These are phyloP conservation scores for Colistium nudipinnis DNA, from an alignment of 2,113 vertebrate genomes.

Conservation along the genomic window DNA sequence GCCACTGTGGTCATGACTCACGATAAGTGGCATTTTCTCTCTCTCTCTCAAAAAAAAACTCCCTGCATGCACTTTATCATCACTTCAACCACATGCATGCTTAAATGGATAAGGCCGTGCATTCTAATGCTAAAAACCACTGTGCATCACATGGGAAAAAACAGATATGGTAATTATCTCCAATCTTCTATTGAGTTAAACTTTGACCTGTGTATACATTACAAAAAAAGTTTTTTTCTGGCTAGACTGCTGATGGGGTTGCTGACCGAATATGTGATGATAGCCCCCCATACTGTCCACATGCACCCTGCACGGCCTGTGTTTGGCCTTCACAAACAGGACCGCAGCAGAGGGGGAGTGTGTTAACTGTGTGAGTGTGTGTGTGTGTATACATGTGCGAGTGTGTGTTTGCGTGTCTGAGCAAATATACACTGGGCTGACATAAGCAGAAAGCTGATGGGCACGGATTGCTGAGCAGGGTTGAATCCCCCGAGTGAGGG, in stretches of 20 bases:
- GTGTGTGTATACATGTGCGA: background rate
- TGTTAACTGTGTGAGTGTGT: background rate
- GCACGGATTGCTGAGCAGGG: background rate
- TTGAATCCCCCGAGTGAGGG: slow-evolving; percentile 1
- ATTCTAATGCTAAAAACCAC: background rate
- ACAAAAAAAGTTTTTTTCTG: slow-evolving; percentile 31
- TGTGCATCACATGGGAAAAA: background rate
- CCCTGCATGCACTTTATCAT: background rate
- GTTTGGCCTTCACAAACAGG: slow-evolving; percentile 37
- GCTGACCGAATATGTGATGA: background rate
- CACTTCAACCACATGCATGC: background rate
- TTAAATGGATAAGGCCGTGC: background rate
- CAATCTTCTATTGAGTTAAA: background rate
- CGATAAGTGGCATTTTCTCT: slow-evolving; percentile 6
- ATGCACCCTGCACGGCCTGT: background rate
- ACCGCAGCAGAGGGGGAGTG: background rate
- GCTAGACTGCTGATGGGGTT: slow-evolving; percentile 1
- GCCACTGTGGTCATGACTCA: slow-evolving; percentile 7
- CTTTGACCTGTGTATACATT: slow-evolving; percentile 4
- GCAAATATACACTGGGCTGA: slow-evolving; percentile 1
- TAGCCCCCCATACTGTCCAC: background rate
- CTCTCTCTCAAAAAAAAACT: background rate
- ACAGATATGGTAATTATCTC: background rate
- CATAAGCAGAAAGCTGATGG: background rate
- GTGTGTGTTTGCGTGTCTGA: slow-evolving; percentile 1